Evolutionary conservation across 2,888 invertebrate species (phyloP).

Genomic region (Sinopyrophorus schimmeli): DNA sequence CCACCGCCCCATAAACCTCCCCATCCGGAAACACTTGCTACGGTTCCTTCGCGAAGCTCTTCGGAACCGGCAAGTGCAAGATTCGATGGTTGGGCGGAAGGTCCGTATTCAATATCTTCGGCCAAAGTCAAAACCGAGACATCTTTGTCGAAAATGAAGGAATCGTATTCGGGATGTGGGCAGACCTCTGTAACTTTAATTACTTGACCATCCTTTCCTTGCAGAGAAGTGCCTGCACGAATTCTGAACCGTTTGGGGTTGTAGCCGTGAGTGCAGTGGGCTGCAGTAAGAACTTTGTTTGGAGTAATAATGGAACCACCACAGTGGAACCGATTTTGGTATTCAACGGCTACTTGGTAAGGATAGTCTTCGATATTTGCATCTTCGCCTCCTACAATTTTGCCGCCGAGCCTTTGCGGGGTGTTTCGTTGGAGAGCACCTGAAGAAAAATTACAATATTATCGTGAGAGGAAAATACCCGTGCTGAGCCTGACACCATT

Average conservation of each 20-base stretch:
- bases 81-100: too few relatives aligned
- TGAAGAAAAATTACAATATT: too few relatives aligned
- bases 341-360: background rate
- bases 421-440: too few relatives aligned
- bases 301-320: background rate
- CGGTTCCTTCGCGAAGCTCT: background rate
- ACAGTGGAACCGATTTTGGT: background rate
- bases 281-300: background rate
- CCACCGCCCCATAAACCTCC: background rate
- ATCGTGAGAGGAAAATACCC: too few relatives aligned
- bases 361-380: background rate
- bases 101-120: too few relatives aligned
- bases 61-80: too few relatives aligned
- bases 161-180: background rate
- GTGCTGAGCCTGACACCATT: too few relatives aligned
- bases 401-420: too few relatives aligned
- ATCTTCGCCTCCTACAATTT: background rate
- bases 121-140: background rate
- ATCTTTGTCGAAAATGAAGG: background rate
- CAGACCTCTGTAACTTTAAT: background rate
- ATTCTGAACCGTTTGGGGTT: too few relatives aligned
- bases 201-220: background rate
- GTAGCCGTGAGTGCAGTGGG: background rate
- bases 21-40: constrained; percentile 13
- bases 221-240: background rate